These are phyloP conservation scores for Periophthalmus modestus DNA, from an alignment of 2,113 vertebrate genomes.

Conservation along the genomic window DNA sequence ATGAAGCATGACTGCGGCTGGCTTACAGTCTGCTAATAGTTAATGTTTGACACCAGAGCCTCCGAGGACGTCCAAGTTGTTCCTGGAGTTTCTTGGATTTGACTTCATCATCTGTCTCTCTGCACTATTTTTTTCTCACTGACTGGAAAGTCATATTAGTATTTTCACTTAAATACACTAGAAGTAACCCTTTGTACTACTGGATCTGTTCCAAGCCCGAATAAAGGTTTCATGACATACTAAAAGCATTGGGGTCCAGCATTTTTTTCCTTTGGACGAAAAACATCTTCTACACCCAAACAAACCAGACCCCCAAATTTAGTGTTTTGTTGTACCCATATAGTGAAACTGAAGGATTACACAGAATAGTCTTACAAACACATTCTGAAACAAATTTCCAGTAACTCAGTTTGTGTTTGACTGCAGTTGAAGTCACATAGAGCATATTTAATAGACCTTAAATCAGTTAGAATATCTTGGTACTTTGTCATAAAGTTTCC, in stretches of 20 bases:
- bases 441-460: background rate
- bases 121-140: background rate
- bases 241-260: no score
- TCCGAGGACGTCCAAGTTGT: constrained; percentile 10
- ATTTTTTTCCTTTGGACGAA: no score
- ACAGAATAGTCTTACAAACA: background rate
- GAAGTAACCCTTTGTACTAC: no score
- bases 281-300: no score
- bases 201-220: no score
- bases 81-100: background rate
- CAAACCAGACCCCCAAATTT: no score
- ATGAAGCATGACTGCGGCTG: constrained; percentile 50
- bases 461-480: background rate
- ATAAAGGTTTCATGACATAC: no score
- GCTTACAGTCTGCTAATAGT: constrained; percentile 39
- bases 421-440: background rate
- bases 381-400: background rate
- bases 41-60: constrained; percentile 29
- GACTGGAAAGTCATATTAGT: background rate
- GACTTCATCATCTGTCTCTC: background rate
- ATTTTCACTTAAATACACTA: no score
- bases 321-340: no score
- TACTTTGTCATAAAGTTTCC: background rate
- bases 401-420: background rate
- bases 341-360: no score